Evolutionary conservation across 1,140 invertebrate species (phyloP).

Genomic region (Ooceraea biroi): DNA sequence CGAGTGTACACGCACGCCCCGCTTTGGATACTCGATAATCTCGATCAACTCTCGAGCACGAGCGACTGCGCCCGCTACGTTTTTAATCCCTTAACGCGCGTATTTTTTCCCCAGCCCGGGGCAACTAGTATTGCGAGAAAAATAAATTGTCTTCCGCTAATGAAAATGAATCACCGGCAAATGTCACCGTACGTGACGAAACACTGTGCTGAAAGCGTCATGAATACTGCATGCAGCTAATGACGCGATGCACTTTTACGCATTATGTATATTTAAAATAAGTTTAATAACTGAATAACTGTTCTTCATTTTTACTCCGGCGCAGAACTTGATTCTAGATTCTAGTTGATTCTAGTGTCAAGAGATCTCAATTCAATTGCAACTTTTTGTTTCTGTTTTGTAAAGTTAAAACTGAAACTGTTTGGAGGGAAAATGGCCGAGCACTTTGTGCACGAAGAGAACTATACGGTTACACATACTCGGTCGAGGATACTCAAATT

Average conservation of each 20-base stretch:
- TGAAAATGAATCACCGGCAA: too few species aligned
- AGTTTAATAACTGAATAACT: too few species aligned
- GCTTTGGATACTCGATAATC: constrained; percentile 47
- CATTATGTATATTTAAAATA: too few species aligned
- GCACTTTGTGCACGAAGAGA: not conserved
- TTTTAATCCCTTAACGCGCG: constrained; percentile 36
- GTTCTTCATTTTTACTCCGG: too few species aligned
- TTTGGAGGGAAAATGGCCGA: not conserved
- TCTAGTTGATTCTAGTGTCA: not conserved
- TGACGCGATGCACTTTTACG: too few species aligned
- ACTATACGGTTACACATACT: constrained; percentile 25
- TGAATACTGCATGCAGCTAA: too few species aligned
- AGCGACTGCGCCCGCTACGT: constrained; percentile 33
- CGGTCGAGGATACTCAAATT: constrained; percentile 31
- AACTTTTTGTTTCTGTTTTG: not conserved
- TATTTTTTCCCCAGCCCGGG: not conserved
- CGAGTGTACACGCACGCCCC: not conserved
- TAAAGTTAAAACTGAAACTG: not conserved
- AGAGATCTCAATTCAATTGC: not conserved
- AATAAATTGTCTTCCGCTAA: not conserved
- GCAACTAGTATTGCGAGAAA: not conserved
- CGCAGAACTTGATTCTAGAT: not conserved
- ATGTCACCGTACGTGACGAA: too few species aligned
- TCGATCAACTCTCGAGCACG: constrained; percentile 40
- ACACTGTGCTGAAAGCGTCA: too few species aligned